Base-by-base conservation (phyloP, 2,888 invertebrate species). In the Limnephilus auricula region DNA sequence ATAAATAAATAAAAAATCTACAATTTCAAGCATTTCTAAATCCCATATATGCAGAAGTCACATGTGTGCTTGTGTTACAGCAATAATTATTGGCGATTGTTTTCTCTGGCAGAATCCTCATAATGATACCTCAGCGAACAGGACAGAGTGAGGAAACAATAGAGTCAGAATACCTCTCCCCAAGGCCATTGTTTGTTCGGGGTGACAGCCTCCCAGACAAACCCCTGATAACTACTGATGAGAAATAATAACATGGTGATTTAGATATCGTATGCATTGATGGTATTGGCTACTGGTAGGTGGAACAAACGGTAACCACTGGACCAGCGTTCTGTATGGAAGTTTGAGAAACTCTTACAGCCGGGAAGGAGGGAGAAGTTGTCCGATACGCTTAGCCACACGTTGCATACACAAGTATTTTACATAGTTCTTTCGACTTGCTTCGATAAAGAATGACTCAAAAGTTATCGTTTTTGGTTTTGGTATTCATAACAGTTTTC, bases 61-160 rank as follows among this genome's bases (percentile, higher is more conserved):
- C 86, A 86, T 86, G 50, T 86, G 86, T 86, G n/a, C 50, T 86
- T n/a, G 18, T 18, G 18, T 65, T 65, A n/a, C 25, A 9, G 65
- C 25, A 86, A 86, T 86, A 86, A 86, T 86, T 86, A 86, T 65
- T 86, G 86, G 86, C 50, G 86, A 86, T 65, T 86, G 86, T 86
- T 32, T 65, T 86, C 50, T 1, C 30, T 32, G 25, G 3, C 32
- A 31, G 32, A 15, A 65, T n/a, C 65, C 25, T 25, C 18, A 37
- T 34, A 34, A 32, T n/a, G 34, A 86, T 30, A 86, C 45, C 40
- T 50, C 86, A 50, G 31, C 86, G 31, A 86, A 86, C 25, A 86
- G 65, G 86, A 86, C 30, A 85, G 45, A 18, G 65, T n/a, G 18
- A 30, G 30, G 85, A 15, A 83, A 90, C 90, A 90, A 83, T 90